Conservation (phyloP, 2,888 invertebrate genomes). For the Sturmia bella region DNA sequence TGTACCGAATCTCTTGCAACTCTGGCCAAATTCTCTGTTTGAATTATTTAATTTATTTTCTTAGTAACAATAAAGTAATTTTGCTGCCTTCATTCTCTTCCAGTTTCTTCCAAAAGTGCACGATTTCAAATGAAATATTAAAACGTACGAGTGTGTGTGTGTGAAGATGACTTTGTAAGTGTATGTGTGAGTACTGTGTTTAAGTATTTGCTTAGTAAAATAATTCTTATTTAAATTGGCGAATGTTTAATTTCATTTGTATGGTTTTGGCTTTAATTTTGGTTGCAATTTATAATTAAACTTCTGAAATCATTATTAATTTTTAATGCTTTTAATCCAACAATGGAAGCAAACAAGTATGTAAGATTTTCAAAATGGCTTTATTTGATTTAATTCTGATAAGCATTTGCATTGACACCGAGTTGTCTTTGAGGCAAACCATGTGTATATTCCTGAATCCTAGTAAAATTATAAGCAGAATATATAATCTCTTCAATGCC, state of each 20-base stretch:
- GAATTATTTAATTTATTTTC: constrained; percentile 68
- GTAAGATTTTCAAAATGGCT: not conserved
- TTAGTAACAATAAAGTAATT: constrained; percentile 62
- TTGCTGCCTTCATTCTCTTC: not conserved
- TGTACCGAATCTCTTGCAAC: constrained; percentile 11
- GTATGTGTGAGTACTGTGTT: not conserved
- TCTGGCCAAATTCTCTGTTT: constrained; percentile 42
- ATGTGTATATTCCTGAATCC: too few relatives aligned
- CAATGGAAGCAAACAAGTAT: constrained; percentile 20
- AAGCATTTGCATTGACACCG: too few relatives aligned
- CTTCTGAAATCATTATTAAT: constrained; percentile 49
- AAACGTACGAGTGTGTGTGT: not conserved
- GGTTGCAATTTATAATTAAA: constrained; percentile 54
- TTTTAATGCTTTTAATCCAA: constrained; percentile 46
- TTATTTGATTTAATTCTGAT: too few relatives aligned
- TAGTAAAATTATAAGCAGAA: too few relatives aligned
- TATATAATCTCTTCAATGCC: too few relatives aligned
- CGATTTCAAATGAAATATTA: constrained; percentile 43
- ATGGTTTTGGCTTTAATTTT: constrained; percentile 40
- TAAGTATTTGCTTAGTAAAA: constrained; percentile 56
- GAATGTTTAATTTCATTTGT: constrained; percentile 49
- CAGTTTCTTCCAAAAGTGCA: not conserved
- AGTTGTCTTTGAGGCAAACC: too few relatives aligned
- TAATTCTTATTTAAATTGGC: constrained; percentile 58
- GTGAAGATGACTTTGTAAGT: not conserved